Evolutionary conservation across 2,888 invertebrate genomes (phyloP), one percentile per base, ranked within the genome.

Genomic region (Pharmacophagus antenor): DNA sequence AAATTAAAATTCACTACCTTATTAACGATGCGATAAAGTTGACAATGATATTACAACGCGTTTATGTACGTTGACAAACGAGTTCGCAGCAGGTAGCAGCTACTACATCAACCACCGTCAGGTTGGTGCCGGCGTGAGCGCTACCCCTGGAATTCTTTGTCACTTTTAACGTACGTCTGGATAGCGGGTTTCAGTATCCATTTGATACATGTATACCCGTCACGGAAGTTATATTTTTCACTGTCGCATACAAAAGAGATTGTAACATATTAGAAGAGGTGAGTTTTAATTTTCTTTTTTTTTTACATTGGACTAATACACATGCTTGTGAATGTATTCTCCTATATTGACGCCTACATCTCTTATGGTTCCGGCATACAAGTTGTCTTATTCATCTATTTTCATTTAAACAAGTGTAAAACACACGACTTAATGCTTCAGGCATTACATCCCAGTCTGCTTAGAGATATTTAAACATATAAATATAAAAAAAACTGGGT

Each of bases 61-160:
- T 44, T 20, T 18, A 5, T 15, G 41, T 63, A 70, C 80, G 81
- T 66, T 81, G 83, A 86, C 80, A 85, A 85, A 87, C 85, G 78
- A 68, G 68, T 65, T 74, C 84, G 60, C 85, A 83, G 87, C 84
- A 70, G 84, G 84, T 65, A 67, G 64, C 74, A 70, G 73, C 78
- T 79, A 78, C 77, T 71, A 80, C 81, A 80, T 81, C 76, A 79
- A 76, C 58, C 73, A 79, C 68, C 67, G 80, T 80, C 79, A 76
- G 63, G 65, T 65, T 67, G 74, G 77, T 76, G n/a, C n/a, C n/a
- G n/a, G n/a, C n/a, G 80, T 76, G 80, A 75, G 67, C 41, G 56
- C 69, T 67, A 70, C 67, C 69, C 64, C 64, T 71, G 76, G 85
- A 84, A 86, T 86, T 81, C 77, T 79, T 79, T 82, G 81, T 79